Conservation (phyloP, 2,113 vertebrate species). For the Heliornis fulica region DNA sequence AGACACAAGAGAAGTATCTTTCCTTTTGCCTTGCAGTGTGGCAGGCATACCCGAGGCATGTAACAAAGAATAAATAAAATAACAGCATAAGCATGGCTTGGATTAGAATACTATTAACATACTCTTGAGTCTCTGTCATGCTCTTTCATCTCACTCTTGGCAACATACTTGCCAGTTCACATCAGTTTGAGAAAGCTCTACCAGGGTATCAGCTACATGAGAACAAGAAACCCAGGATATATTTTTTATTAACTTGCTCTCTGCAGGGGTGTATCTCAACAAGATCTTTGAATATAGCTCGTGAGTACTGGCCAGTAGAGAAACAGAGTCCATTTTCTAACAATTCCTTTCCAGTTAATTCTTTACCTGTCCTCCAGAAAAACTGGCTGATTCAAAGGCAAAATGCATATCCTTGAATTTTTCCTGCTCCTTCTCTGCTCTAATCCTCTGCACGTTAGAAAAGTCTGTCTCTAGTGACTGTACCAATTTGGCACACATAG, state of each 20-base stretch:
- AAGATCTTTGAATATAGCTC: background rate
- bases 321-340: background rate
- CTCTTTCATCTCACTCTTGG: constrained; percentile 14
- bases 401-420: background rate
- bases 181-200: background rate
- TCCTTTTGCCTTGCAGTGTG: background rate
- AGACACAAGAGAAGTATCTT: background rate
- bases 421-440: background rate
- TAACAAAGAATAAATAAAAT: constrained; percentile 55
- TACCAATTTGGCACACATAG: background rate
- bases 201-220: background rate
- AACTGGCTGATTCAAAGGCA: background rate
- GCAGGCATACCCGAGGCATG: background rate
- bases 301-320: background rate
- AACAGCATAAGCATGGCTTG: background rate
- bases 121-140: background rate
- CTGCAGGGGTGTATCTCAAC: background rate
- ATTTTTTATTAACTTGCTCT: constrained; percentile 14
- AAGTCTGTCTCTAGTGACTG: background rate
- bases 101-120: background rate
- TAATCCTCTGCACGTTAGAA: background rate
- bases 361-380: background rate
- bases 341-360: background rate
- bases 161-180: constrained; percentile 1
- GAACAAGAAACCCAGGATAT: background rate